These are phyloP conservation scores for Rhinolophus ferrumequinum DNA, from an alignment of 2,113 vertebrate genomes.

Conservation along the genomic window DNA sequence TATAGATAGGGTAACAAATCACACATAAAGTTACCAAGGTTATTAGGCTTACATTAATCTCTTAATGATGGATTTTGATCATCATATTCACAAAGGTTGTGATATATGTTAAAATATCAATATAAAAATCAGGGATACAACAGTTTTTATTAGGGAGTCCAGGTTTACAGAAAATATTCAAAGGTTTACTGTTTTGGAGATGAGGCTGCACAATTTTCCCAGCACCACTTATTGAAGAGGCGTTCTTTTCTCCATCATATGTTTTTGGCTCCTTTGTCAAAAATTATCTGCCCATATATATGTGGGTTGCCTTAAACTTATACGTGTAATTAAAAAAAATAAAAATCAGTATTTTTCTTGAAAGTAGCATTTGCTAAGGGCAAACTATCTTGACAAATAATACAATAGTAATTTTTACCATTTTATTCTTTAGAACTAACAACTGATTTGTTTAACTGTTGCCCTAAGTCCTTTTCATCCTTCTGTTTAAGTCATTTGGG, in stretches of 20 bases:
- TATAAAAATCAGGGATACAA: not conserved
- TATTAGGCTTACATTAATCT: not conserved
- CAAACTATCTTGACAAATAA: not conserved
- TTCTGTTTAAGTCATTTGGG: not conserved
- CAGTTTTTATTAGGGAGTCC: not conserved
- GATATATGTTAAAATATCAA: not conserved
- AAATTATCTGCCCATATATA: too few species aligned
- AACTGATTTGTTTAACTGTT: not conserved
- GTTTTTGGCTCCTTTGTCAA: too few species aligned
- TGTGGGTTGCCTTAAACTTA: too few species aligned
- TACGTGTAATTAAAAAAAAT: not conserved
- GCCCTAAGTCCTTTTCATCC: not conserved
- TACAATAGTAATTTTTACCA: not conserved
- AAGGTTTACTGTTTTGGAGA: not conserved
- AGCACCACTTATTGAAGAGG: too few species aligned
- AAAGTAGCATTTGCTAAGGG: not conserved
- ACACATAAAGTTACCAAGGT: not conserved
- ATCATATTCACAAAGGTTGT: not conserved
- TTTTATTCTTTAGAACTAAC: not conserved
- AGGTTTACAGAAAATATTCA: not conserved
- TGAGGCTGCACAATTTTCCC: not conserved
- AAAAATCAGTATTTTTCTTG: not conserved
- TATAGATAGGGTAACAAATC: not conserved
- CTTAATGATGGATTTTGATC: not conserved
- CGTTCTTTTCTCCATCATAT: too few species aligned